These are phyloP conservation scores for Agrochola litura DNA, from an alignment of 2,888 invertebrate genomes.

Conservation along the genomic window DNA sequence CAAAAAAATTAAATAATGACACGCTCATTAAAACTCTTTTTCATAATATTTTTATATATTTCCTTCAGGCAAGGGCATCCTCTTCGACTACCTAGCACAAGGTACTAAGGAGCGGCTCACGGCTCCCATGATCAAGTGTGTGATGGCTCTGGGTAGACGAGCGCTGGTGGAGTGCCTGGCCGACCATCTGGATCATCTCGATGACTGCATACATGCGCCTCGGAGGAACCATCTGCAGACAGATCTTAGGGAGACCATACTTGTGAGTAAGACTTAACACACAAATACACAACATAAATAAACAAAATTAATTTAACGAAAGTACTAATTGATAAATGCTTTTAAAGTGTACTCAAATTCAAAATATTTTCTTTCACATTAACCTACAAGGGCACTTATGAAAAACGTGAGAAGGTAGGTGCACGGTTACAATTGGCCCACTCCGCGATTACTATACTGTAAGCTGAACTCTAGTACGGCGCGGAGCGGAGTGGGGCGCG, in stretches of 20 bases:
- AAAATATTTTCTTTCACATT: too few relatives aligned
- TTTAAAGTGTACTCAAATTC: too few relatives aligned
- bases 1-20: too few relatives aligned
- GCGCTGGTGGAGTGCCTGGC: slow-evolving; percentile 84
- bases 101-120: slow-evolving; percentile 86
- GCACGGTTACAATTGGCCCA: too few relatives aligned
- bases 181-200: slow-evolving; percentile 81
- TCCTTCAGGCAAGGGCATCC: slow-evolving; percentile 83
- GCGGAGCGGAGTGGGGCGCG: too few relatives aligned
- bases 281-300: too few relatives aligned
- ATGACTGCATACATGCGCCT: slow-evolving; percentile 74
- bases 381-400: too few relatives aligned
- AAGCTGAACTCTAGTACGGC: too few relatives aligned
- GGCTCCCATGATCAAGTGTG: slow-evolving; percentile 86
- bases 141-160: slow-evolving; percentile 83
- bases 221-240: slow-evolving; percentile 63
- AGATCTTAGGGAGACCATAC: slow-evolving; percentile 79
- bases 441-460: too few relatives aligned
- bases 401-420: too few relatives aligned
- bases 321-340: too few relatives aligned
- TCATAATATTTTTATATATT: neutral
- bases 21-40: neutral
- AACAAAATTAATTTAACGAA: too few relatives aligned
- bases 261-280: slow-evolving; percentile 55
- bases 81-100: slow-evolving; percentile 87